Evolutionary conservation across 2,797 vertebrate species (phyloP).

Genomic region (Melanotaenia boesemani): DNA sequence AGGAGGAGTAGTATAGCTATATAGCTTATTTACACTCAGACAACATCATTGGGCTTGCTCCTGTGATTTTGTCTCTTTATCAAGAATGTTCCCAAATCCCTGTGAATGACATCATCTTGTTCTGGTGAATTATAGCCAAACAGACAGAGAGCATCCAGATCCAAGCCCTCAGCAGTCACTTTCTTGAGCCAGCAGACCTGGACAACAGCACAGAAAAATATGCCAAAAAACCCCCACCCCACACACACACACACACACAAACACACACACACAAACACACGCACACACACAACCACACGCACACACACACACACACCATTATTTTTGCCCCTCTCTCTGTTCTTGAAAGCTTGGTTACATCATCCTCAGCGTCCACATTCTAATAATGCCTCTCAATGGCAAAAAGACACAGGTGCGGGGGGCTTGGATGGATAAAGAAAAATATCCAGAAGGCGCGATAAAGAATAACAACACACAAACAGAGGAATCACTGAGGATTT

Average conservation of each 20-base stretch:
- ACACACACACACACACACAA: slow-evolving; percentile 8
- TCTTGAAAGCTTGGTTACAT: slow-evolving; percentile 77
- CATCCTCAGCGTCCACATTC: slow-evolving; percentile 77
- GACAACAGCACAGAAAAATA: slow-evolving; percentile 69
- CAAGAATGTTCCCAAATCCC: slow-evolving; percentile 76
- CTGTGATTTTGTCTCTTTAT: slow-evolving; percentile 69
- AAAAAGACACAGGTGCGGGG: slow-evolving; percentile 28
- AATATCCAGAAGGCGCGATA: slow-evolving; percentile 51
- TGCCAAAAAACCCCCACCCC: slow-evolving; percentile 63
- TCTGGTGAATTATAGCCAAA: slow-evolving; percentile 69
- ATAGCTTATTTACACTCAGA: slow-evolving; percentile 49
- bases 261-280: slow-evolving; percentile 19
- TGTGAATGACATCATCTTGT: slow-evolving; percentile 77
- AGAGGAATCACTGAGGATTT: slow-evolving; percentile 38
- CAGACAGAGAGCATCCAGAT: slow-evolving; percentile 73
- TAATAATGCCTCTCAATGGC: slow-evolving; percentile 70
- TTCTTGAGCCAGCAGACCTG: slow-evolving; percentile 78
- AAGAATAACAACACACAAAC: slow-evolving; percentile 36
- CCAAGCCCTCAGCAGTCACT: slow-evolving; percentile 77
- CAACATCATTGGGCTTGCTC: slow-evolving; percentile 54
- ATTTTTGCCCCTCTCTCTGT: slow-evolving; percentile 70
- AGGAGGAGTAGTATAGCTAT: slow-evolving; percentile 12
- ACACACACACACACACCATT: slow-evolving; percentile 49
- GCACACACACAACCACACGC: slow-evolving; percentile 23
- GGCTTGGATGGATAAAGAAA: slow-evolving; percentile 29